Evolutionary conservation across 2,113 vertebrate species (phyloP), one percentile per base, ranked within the genome.

Genomic region (zebrafish (Danio rerio)): DNA sequence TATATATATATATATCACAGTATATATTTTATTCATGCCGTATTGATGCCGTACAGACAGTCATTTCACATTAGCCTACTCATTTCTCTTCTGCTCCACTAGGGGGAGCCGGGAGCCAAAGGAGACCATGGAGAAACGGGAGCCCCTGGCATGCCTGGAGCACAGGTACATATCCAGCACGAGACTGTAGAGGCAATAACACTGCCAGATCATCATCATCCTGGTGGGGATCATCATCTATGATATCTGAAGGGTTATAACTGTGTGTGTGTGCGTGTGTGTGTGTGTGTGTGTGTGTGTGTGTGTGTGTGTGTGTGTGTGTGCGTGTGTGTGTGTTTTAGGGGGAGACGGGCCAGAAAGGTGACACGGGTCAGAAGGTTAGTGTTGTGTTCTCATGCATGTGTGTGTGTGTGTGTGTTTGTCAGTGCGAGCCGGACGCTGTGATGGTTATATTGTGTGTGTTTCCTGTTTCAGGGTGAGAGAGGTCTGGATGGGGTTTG

Each of bases 351-450:
- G 97, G 98, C 58, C 92, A 89, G 61, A 95, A 91, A 81, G 98
- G 98, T 74, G 94, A 95, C 53, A 87, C 53, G 72, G 97, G 98
- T 87, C 89, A 87, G 82, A 97, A 94, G 97, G 98, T 99, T 85
- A 71, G 82, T 69, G 77, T 12, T 9, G 5, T 40, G 56, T 47
- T 18, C 18, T 42, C 7, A 12, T 68, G 15, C 63, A 0, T 78
- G 18, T 52, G 49, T 52, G 49, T 52, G 49, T 52, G 49, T 52
- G 9, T 16, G 47, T 72, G 5, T 9, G 49, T 18, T 9, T 56
- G 11, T 65, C 1, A 18, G 18, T 56, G 1, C 9, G 10, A 59
- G 2, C 3, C 4, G 7, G 13, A 4, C 5, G 9, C 10, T 68
- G 12, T 40, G 59, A 81, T 50, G 16, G 6, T 71, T 56, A 81